Evolutionary conservation across 2,113 vertebrate species (phyloP), one percentile per base, ranked within the genome.

Genomic region (Anarhynchus alexandrinus): DNA sequence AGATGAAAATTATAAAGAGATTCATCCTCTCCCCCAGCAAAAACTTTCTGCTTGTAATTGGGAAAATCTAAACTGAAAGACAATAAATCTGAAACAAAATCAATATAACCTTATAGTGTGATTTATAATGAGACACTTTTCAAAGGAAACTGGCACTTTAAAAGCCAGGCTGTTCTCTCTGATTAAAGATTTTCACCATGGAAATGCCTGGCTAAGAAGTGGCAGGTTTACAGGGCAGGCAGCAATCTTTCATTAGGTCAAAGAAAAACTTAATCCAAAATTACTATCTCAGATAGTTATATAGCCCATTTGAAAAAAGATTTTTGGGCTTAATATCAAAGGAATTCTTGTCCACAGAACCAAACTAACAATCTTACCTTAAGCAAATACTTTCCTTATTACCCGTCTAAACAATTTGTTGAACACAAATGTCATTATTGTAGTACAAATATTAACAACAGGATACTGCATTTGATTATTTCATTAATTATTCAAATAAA

Each of bases 71-170:
- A 96, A 76, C 49, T 58, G 77, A 82, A 78, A 89, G 73, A 82
- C 62, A 89, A 58, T 87, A 91, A 92, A 84, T 65, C 69, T 85
- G 69, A 89, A 93, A 82, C 29, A 82, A 73, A 74, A 86, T 76
- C 81, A 76, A 79, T 91, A 78, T 42, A 82, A 43, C 6, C 22
- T 86, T 94, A 85, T 29, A 73, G 36, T 42, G 47, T 86, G 58
- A 87, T 93, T 94, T 94, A 95, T 92, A 91, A 89, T 73, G 66
- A 93, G 81, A 40, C 30, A 45, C 9, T 87, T 94, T 80, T 93
- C 91, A 95, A 89, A 91, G 58, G 30, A 82, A 93, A 61, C 55
- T 43, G 73, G 38, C 49, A 66, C 58, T 85, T 93, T 87, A 93
- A 89, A 93, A 92, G 66, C 42, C 32, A 87, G 7, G 11, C 27